These are phyloP conservation scores for Tridacna crocea DNA, from an alignment of 2,888 invertebrate species.

Conservation along the genomic window DNA sequence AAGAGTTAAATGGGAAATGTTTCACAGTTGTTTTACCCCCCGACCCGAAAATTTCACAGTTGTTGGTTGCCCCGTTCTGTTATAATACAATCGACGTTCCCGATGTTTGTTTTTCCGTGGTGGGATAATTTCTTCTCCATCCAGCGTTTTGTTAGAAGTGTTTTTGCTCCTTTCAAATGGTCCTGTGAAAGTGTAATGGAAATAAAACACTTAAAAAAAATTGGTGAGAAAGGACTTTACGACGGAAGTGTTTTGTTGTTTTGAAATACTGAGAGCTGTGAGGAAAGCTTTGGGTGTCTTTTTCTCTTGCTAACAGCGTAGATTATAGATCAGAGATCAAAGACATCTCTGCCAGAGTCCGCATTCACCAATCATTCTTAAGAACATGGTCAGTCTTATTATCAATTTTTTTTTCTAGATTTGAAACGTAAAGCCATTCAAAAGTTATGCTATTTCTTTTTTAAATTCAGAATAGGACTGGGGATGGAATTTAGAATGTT, in stretches of 20 bases:
- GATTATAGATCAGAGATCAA: no score
- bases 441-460: background rate
- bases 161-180: slow-evolving; percentile 9
- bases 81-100: slow-evolving; percentile 10
- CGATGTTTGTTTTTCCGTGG: slow-evolving; percentile 43
- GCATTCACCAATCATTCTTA: no score
- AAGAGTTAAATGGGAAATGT: background rate
- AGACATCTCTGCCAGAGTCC: no score
- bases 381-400: no score
- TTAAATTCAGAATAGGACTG: no score
- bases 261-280: no score
- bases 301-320: no score
- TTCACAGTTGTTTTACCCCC: slow-evolving; percentile 26
- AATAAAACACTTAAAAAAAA: slow-evolving; percentile 3
- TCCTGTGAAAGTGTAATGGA: slow-evolving; percentile 13
- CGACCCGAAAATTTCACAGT: slow-evolving; percentile 23
- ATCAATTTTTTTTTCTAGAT: no score
- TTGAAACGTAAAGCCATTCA: no score
- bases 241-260: no score
- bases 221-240: slow-evolving; percentile 8
- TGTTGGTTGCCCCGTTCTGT: slow-evolving; percentile 7
- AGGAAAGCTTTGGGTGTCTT: no score
- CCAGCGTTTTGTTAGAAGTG: slow-evolving; percentile 25
- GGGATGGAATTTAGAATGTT: background rate
- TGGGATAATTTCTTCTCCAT: slow-evolving; percentile 36